Evolutionary conservation across 2,888 invertebrate genomes (phyloP), one percentile per base, ranked within the genome.

Genomic region (Coenonympha arcania): DNA sequence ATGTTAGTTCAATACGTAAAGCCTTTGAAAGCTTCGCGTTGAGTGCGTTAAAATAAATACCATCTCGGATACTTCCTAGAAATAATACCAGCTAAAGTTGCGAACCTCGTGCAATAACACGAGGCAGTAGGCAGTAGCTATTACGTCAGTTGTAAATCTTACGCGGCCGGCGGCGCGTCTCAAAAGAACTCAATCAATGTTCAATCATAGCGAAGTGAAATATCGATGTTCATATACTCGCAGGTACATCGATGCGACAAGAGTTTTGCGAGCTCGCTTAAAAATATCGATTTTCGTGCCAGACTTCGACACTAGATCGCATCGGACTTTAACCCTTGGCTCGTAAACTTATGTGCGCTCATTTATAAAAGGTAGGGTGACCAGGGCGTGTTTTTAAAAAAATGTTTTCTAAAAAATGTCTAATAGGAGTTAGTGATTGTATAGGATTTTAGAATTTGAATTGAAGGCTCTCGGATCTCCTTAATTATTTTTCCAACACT

Each of bases 321-420:
- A 65, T 72, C 63, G 66, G 71, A 68, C 67, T 78, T 78, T 77
- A 80, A 82, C 81, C 79, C 76, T 77, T 82, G 77, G 80, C 79
- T 75, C 61, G 68, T 73, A 75, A 68, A 74, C 73, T 75, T 82
- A 75, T 76, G 77, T 71, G 64, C 68, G 76, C 76, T 79, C 80
- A 82, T 83, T 82, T 82, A 82, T 83, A 79, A 77, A 67, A 67
- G 62, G 56, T 60, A 65, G 68, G 71, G 76, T 77, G 76, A 72
- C 82, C 75, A 81, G 64, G 44, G 36, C n/a, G n/a, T n/a, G n/a
- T n/a, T n/a, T n/a, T n/a, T n/a, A n/a, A n/a, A n/a, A n/a, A n/a
- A n/a, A n/a, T n/a, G n/a, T n/a, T n/a, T n/a, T n/a, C n/a, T n/a
- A n/a, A n/a, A n/a, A n/a, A n/a, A n/a, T n/a, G n/a, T n/a, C n/a